Evolutionary conservation across 2,888 invertebrate genomes (phyloP), one percentile per base, ranked within the genome.

Genomic region (Notodonta ziczac): DNA sequence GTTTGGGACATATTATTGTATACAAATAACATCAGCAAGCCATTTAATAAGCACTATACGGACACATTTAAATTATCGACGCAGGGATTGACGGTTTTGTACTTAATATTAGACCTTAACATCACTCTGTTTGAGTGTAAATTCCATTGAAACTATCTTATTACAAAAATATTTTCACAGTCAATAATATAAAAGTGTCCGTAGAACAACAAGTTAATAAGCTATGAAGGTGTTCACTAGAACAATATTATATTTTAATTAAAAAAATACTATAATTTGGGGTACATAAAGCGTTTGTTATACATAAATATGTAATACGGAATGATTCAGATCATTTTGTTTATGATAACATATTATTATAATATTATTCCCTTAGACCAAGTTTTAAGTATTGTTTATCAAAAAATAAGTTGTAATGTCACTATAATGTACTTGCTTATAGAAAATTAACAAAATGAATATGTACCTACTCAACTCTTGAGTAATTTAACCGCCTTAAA

Each of bases 241-340:
- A 66, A 66, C 63, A 69, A 3, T 14, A 48, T 48, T 48, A 48
- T 48, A n/a, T 48, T 48, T 14, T 74, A 74, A 74, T 84, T 85
- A 85, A 85, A 85, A 85, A 90, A 89, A 90, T 88, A 88, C 83
- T 88, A 86, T 87, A 75, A 78, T 82, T 76, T 84, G 78, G 81
- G 73, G n/a, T 16, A 42, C 42, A 6, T 84, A 80, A 87, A 88
- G 87, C 85, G 82, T 79, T 84, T 82, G 80, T 74, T 61, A 76
- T 77, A 77, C 70, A 68, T 73, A 72, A 70, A 54, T 72, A 63
- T 66, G 24, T 72, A 89, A 89, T 89, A 89, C 89, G 89, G 88
- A 81, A 77, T 73, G 78, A 70, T 70, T 80, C 68, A 81, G 76
- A 81, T 83, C 51, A 16, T 56, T 42, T 32, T n/a, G 8, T 40